Evolutionary conservation across 2,888 invertebrate genomes (phyloP).

Genomic region (Sinopyrophorus schimmeli): DNA sequence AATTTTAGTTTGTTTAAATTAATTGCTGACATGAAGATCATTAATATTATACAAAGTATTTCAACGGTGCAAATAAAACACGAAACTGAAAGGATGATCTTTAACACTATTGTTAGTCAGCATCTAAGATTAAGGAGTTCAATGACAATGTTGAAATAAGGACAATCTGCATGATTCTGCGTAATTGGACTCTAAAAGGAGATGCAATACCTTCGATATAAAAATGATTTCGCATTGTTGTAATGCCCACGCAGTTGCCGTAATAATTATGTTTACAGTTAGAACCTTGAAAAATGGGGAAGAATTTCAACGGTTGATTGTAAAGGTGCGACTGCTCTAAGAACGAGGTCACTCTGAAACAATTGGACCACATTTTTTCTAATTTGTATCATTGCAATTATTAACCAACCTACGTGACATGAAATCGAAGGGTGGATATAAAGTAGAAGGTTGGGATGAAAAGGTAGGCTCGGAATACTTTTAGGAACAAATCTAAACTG

Average conservation of each 20-base stretch:
- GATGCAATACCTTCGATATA: no score
- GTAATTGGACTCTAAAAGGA: no score
- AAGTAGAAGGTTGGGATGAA: conserved; percentile 7
- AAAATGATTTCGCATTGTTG: conserved; percentile 3
- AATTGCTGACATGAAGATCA: no score
- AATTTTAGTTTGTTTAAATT: no score
- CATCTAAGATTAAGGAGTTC: conserved; percentile 7
- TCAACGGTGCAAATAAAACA: conserved; percentile 10
- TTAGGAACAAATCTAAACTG: conserved; percentile 16
- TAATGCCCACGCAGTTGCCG: not conserved
- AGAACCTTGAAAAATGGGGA: conserved; percentile 17
- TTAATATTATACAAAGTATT: no score
- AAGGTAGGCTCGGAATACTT: conserved; percentile 10
- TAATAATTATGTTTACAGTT: not conserved
- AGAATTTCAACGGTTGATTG: conserved; percentile 14
- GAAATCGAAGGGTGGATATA: conserved; percentile 21
- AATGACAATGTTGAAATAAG: conserved; percentile 14
- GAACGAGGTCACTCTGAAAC: conserved; percentile 22
- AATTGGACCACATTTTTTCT: conserved; percentile 24
- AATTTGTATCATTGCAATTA: conserved; percentile 23
- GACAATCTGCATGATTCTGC: no score
- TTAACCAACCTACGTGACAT: conserved; percentile 16
- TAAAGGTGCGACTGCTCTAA: conserved; percentile 18
- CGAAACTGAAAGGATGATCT: conserved; percentile 13
- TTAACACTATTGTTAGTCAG: conserved; percentile 9